Conservation (phyloP, 2,888 invertebrate genomes). For the Fragum fragum region DNA sequence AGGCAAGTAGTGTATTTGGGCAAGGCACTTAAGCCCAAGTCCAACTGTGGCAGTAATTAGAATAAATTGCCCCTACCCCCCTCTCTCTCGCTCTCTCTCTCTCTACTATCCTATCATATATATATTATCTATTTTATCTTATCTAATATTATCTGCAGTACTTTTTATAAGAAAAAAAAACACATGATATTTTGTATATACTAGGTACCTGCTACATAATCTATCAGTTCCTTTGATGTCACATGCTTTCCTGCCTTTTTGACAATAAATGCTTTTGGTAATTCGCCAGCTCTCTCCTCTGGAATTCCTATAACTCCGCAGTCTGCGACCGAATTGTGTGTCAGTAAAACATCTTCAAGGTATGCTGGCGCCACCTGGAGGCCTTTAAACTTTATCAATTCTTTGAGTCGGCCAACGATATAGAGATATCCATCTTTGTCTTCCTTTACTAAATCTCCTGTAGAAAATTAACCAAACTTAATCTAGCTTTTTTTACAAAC, state of each 20-base stretch:
- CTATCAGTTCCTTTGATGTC: constrained; percentile 89
- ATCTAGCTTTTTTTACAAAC: too few species aligned
- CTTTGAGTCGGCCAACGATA: constrained; percentile 95
- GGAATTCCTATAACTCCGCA: constrained; percentile 92
- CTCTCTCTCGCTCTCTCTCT: too few species aligned
- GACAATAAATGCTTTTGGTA: constrained; percentile 92
- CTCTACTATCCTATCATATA: too few species aligned
- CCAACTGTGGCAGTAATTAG: too few species aligned
- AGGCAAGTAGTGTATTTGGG: too few species aligned
- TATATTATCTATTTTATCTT: too few species aligned
- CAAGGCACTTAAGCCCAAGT: too few species aligned
- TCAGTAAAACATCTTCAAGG: constrained; percentile 92
- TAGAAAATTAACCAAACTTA: too few species aligned
- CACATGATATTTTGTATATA: too few species aligned
- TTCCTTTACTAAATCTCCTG: constrained; percentile 94
- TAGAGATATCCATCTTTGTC: constrained; percentile 94
- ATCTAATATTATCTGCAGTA: too few species aligned
- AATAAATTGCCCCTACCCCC: too few species aligned
- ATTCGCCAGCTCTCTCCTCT: constrained; percentile 90
- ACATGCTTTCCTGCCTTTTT: constrained; percentile 86
- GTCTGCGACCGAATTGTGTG: constrained; percentile 91
- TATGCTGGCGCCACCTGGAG: constrained; percentile 96
- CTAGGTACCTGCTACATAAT: constrained; percentile 61
- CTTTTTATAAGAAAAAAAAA: too few species aligned
- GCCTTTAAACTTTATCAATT: constrained; percentile 96